Evolutionary conservation across 2,113 vertebrate genomes (phyloP), one percentile per base, ranked within the genome.

Genomic region (Nansenia antarctica): DNA sequence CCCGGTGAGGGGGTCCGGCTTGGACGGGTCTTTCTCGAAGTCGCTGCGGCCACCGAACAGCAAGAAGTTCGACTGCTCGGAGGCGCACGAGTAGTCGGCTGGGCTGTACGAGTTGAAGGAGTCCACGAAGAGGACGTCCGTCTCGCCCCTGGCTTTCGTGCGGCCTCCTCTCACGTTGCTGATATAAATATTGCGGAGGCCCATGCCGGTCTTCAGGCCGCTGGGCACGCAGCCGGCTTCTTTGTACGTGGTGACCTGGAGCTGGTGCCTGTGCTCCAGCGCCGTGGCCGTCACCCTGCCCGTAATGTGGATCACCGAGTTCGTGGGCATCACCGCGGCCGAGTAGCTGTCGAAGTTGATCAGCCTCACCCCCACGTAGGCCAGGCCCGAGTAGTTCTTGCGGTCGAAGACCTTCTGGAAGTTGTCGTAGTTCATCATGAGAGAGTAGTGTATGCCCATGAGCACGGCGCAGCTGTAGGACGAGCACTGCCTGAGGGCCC

Each of bases 381-480:
- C 47, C 47, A 52, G 47, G 14, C 47, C 47, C 2, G 47, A 52
- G n/a, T 52, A 52, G 47, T 52, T n/a, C n/a, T 52, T 15, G 7
- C 45, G 45, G 15, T 49, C 45, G 15, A 49, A 49, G 7, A 49
- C 45, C 7, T 49, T 49, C 45, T 49, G 45, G 45, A 49, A 49
- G 45, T 52, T 52, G 14, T 52, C 14, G n/a, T 52, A 20, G n/a
- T 52, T 52, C n/a, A 52, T 52, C 47, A 52, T 52, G 47, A 52
- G 47, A 52, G 47, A 52, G n/a, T 52, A 52, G 47, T 52, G 47
- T 52, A 52, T 52, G n/a, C 47, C 47, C 47, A 52, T 52, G 14
- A 52, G 47, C n/a, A 52, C 47, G 47, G 47, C 47, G 47, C 47
- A 52, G n/a, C 47, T 52, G n/a, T 52, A 52, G n/a, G 47, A 15